Conservation (phyloP, 23 tunicate species). For the Trididemnum clinides region DNA sequence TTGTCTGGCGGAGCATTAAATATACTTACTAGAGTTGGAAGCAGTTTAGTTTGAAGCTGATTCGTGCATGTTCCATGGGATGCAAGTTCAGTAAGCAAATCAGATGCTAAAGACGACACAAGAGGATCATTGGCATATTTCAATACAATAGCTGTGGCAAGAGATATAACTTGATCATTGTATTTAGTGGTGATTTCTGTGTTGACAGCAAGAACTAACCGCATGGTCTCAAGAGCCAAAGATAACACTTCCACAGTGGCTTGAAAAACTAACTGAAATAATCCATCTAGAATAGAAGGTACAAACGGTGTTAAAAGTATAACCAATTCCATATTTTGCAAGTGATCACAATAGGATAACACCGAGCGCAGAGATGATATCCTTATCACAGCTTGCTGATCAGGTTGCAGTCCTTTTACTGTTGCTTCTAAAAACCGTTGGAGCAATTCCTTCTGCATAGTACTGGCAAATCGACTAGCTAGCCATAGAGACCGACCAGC, state of each 20-base stretch:
- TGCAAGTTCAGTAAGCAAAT: constrained; percentile 67
- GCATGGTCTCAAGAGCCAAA: constrained; percentile 63
- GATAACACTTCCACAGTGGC: constrained; percentile 78
- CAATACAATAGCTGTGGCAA: constrained; percentile 60
- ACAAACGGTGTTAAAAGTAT: constrained; percentile 48
- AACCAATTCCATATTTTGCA: constrained; percentile 19
- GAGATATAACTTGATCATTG: constrained; percentile 53
- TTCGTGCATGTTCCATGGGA: constrained; percentile 63
- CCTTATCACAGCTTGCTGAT: constrained; percentile 62
- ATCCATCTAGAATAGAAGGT: constrained; percentile 51
- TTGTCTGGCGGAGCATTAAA: constrained; percentile 69
- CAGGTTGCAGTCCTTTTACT: constrained; percentile 66
- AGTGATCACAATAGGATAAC: constrained; percentile 76
- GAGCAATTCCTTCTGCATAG: constrained; percentile 47
- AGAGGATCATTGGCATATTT: constrained; percentile 76
- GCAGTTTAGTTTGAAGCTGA: constrained; percentile 43
- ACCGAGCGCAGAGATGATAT: constrained; percentile 84
- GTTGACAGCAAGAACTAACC: constrained; percentile 50
- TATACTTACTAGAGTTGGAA: constrained; percentile 65
- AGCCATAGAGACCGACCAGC: constrained; percentile 83
- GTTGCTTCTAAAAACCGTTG: constrained; percentile 70
- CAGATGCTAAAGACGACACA: constrained; percentile 61
- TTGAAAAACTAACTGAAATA: constrained; percentile 55
- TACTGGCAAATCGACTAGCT: constrained; percentile 75
- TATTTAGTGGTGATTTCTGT: constrained; percentile 51